phyloP scores from a whole-genome alignment of 1,140 invertebrate species.

The Matsumurasca onukii region DNA sequence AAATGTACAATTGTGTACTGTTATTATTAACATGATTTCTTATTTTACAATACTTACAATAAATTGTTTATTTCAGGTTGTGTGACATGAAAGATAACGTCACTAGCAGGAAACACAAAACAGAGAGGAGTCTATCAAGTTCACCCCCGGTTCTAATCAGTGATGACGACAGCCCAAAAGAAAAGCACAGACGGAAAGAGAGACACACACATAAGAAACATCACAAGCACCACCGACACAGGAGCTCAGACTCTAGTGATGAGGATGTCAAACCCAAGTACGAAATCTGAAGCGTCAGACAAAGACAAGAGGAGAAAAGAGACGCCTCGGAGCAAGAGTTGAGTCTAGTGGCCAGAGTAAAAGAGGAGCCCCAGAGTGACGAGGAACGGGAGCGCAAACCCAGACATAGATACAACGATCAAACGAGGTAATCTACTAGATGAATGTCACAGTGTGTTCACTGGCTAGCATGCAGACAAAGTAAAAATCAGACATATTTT shows the following conservation, averaged over 20 bases:
- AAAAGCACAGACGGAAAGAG: neutral
- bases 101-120: neutral
- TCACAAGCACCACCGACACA: neutral
- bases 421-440: neutral
- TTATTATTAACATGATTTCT: too few species aligned
- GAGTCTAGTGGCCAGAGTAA: neutral
- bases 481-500: neutral
- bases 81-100: neutral
- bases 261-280: neutral
- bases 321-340: neutral
- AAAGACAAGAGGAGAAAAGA: too few species aligned
- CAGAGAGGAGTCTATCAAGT: neutral
- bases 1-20: too few species aligned
- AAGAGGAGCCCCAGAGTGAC: neutral
- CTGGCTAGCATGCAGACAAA: neutral
- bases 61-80: too few species aligned
- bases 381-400: neutral
- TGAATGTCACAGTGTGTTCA: neutral
- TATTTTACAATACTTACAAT: too few species aligned
- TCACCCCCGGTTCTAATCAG: neutral
- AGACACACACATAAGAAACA: neutral
- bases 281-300: neutral
- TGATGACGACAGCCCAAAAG: neutral
- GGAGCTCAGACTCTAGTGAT: neutral
- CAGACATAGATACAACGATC: neutral